These are phyloP conservation scores for Odontocolon sp. DNA, from an alignment of 2,888 invertebrate genomes.

Conservation along the genomic window DNA sequence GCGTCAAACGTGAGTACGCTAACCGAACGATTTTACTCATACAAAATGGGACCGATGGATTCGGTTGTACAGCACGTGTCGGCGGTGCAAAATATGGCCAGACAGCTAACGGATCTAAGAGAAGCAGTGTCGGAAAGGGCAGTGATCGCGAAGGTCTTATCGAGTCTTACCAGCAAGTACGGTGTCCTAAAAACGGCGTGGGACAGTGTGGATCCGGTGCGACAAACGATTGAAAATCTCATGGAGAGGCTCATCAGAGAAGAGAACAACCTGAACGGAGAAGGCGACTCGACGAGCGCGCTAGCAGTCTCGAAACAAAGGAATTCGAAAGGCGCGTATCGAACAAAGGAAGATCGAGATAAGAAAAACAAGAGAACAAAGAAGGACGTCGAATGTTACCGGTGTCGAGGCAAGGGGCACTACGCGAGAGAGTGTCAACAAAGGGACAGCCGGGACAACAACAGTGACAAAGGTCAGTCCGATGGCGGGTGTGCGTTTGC, in stretches of 20 bases:
- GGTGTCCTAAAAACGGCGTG: slow-evolving; percentile 42
- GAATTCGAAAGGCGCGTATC: background rate
- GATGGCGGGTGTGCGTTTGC: slow-evolving; percentile 29
- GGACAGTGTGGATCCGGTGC: slow-evolving; percentile 24
- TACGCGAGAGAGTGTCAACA: slow-evolving; percentile 35
- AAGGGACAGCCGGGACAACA: background rate
- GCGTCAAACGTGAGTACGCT: slow-evolving; percentile 50
- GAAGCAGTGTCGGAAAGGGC: slow-evolving; percentile 27
- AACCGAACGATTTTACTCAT: slow-evolving; percentile 21
- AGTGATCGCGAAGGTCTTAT: slow-evolving; percentile 45
- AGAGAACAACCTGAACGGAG: slow-evolving; percentile 26
- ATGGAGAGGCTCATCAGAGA: slow-evolving; percentile 48
- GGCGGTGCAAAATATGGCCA: slow-evolving; percentile 65
- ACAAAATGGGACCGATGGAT: slow-evolving; percentile 56
- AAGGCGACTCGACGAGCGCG: slow-evolving; percentile 36
- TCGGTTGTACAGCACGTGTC: slow-evolving; percentile 66
- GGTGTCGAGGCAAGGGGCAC: slow-evolving; percentile 36
- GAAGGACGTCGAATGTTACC: slow-evolving; percentile 35
- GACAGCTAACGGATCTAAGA: slow-evolving; percentile 38
- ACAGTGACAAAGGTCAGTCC: background rate
- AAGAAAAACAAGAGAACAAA: too few relatives aligned
- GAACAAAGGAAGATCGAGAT: too few relatives aligned
- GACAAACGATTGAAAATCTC: slow-evolving; percentile 34
- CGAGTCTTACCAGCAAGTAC: slow-evolving; percentile 37
- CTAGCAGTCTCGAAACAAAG: slow-evolving; percentile 9